These are phyloP conservation scores for Macrocentrus cingulum DNA, from an alignment of 1,140 invertebrate genomes.

Conservation along the genomic window DNA sequence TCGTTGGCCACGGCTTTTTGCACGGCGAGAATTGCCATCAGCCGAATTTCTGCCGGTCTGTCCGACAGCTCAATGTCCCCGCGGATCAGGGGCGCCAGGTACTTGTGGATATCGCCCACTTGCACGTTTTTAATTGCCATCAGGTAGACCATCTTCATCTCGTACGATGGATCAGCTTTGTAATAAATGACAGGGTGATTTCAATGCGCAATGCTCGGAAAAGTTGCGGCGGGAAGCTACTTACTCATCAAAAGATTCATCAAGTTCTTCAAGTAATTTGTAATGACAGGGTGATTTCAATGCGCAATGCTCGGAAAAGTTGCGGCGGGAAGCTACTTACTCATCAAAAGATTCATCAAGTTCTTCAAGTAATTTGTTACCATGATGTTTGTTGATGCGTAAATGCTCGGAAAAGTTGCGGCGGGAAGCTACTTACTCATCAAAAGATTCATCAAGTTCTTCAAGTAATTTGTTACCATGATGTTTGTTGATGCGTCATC, in stretches of 20 bases:
- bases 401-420: too few species aligned
- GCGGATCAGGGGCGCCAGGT: constrained; percentile 38
- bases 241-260: constrained; percentile 39
- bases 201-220: too few species aligned
- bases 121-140: constrained; percentile 43
- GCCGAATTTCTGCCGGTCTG: constrained; percentile 39
- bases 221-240: constrained; percentile 21
- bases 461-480: constrained; percentile 25
- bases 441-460: constrained; percentile 38
- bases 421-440: constrained; percentile 34
- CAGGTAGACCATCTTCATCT: constrained; percentile 42
- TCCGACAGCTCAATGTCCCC: constrained; percentile 33
- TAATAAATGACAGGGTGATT: not conserved
- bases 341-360: constrained; percentile 38
- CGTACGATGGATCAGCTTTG: constrained; percentile 36
- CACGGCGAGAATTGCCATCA: constrained; percentile 44
- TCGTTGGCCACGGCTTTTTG: constrained; percentile 33
- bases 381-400: too few species aligned
- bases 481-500: too few species aligned
- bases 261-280: constrained; percentile 35
- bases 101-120: constrained; percentile 32
- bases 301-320: too few species aligned
- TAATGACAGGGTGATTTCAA: not conserved
- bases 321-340: constrained; percentile 34
- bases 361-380: constrained; percentile 30